Conservation (phyloP, 2,113 vertebrate genomes). For the Varanus komodoensis region DNA sequence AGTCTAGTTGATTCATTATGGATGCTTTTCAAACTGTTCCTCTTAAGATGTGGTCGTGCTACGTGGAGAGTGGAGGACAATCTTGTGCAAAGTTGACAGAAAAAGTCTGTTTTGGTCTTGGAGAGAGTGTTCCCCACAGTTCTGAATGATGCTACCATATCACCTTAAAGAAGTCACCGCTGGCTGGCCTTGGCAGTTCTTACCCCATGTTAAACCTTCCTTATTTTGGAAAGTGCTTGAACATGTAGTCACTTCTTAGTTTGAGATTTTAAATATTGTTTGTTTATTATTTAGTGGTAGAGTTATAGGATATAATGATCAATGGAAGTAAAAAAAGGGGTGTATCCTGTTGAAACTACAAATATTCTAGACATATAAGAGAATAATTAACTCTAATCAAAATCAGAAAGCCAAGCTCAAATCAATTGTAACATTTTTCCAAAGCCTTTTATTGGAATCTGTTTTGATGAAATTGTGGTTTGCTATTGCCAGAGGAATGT, state of each 20-base stretch:
- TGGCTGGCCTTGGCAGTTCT: too few species aligned
- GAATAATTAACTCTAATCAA: neutral
- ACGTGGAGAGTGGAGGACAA: too few species aligned
- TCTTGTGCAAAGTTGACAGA: too few species aligned
- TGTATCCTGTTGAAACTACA: neutral
- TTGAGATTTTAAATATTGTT: neutral
- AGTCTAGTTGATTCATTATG: too few species aligned
- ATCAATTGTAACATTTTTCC: neutral
- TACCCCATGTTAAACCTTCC: too few species aligned
- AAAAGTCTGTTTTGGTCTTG: too few species aligned
- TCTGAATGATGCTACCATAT: neutral
- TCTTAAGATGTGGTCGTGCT: too few species aligned
- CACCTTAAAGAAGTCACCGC: neutral
- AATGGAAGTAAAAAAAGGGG: neutral
- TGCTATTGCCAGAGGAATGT: constrained; percentile 1
- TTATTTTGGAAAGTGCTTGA: neutral
- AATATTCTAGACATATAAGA: neutral
- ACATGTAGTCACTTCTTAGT: neutral
- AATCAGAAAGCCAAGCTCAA: neutral
- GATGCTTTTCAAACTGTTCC: too few species aligned
- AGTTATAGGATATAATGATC: neutral
- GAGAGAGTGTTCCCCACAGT: too few species aligned
- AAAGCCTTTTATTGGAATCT: neutral
- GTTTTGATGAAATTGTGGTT: neutral
- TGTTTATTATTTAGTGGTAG: neutral